Evolutionary conservation across 2,888 invertebrate genomes (phyloP), one percentile per base, ranked within the genome.

Genomic region (Acanthosepion pharaonis): DNA sequence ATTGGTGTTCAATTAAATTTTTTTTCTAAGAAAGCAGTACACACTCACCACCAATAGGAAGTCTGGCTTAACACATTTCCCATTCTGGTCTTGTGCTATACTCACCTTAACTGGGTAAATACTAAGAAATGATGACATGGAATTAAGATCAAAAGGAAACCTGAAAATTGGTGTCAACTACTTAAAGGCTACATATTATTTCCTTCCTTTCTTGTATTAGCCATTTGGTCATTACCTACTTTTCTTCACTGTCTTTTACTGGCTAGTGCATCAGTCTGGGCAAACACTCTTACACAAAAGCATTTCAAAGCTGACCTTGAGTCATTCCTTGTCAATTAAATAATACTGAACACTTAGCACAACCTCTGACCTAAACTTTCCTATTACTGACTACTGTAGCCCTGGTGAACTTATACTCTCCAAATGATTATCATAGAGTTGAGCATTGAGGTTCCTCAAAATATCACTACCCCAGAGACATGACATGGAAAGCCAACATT

Each of bases 201-300:
- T 11, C 4, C 15, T 78, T 15, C 0, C 11, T n/a, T 18, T 78
- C n/a, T 78, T 11, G 11, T 15, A 33, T 18, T 78, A 11, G n/a
- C 5, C 33, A 15, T 5, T 78, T 33, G 59, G n/a, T 18, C 78
- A n/a, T 78, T 78, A 78, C 11, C 78, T 78, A 78, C 78, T 78
- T 59, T 23, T 59, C 59, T 59, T 4, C 59, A 20, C 20, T 59
- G 5, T 20, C 20, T 55, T 4, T 20, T 3, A 1, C 18, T 78
- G 8, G n/a, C 78, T n/a, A 9, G 78, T 11, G 11, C 78, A 33
- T 78, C 78, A n/a, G 78, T 78, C 78, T 78, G 15, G 0, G n/a
- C 78, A 78, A 78, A 78, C 78, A 78, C n/a, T 78, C n/a, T n/a
- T 11, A 78, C 78, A 78, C 78, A 78, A 78, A 78, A 78, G n/a